phyloP scores from a whole-genome alignment of 1,140 invertebrate species.

The Atta texana region DNA sequence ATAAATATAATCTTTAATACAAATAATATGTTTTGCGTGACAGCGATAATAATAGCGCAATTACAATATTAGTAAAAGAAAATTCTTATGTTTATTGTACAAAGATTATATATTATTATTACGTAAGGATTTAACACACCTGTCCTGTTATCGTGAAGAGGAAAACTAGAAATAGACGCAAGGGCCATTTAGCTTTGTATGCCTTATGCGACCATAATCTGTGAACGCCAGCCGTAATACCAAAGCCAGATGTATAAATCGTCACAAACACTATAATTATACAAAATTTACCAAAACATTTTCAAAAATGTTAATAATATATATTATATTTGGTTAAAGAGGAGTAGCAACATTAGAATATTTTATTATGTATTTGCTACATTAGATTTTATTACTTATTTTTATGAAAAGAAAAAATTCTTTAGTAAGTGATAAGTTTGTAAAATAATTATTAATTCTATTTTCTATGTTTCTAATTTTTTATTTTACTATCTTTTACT shows the following conservation, averaged over 20 bases:
- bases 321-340: not conserved
- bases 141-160: constrained; percentile 95
- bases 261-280: constrained; percentile 88
- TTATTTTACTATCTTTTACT: not conserved
- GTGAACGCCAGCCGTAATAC: constrained; percentile 96
- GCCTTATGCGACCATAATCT: constrained; percentile 95
- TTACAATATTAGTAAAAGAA: not conserved
- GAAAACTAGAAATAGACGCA: constrained; percentile 91
- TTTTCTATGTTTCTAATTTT: not conserved
- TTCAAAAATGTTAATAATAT: not conserved
- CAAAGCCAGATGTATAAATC: constrained; percentile 90
- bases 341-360: not conserved
- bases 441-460: not conserved
- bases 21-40: not conserved
- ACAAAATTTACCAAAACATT: constrained; percentile 27
- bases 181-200: constrained; percentile 94
- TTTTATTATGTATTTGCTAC: not conserved
- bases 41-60: not conserved
- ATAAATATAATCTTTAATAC: not conserved
- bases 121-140: constrained; percentile 86
- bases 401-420: not conserved
- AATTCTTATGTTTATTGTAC: too few species aligned
- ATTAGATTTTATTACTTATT: constrained; percentile 1
- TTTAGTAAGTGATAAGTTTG: not conserved
- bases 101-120: not conserved